Evolutionary conservation across 1,140 invertebrate species (phyloP).

Genomic region (Zaprionus africanus): DNA sequence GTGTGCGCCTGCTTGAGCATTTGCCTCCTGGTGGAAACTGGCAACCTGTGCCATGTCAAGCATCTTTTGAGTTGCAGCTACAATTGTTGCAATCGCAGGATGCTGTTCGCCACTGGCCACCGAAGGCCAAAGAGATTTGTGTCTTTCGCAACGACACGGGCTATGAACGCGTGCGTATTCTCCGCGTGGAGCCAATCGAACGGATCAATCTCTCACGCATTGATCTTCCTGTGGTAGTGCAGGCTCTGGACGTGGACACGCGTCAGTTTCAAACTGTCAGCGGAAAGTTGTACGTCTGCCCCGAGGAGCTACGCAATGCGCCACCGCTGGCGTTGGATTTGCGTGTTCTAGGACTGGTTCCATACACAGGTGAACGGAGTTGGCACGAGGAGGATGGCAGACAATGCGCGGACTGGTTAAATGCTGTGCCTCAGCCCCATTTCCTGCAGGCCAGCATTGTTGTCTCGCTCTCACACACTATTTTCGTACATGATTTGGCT

Average conservation of each 20-base stretch:
- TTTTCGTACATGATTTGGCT: conserved; percentile 38
- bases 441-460: conserved; percentile 45
- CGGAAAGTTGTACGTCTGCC: conserved; percentile 40
- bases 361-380: conserved; percentile 24
- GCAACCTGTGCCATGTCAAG: neutral
- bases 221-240: conserved; percentile 38
- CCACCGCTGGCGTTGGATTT: conserved; percentile 42
- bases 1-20: conserved; percentile 54
- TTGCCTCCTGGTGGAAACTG: conserved; percentile 24
- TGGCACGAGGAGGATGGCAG: conserved; percentile 21
- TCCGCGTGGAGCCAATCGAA: conserved; percentile 45
- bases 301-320: conserved; percentile 9
- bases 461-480: conserved; percentile 33
- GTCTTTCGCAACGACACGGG: neutral
- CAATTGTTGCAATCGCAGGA: conserved; percentile 21
- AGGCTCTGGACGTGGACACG: conserved; percentile 57
- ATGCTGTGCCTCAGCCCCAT: conserved; percentile 12
- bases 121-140: conserved; percentile 38
- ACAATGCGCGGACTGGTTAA: conserved; percentile 28
- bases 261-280: conserved; percentile 32
- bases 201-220: conserved; percentile 22
- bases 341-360: conserved; percentile 46
- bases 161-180: conserved; percentile 52
- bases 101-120: conserved; percentile 50
- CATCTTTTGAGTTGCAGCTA: conserved; percentile 18